These are phyloP conservation scores for Procambarus virginalis DNA, from an alignment of 1,140 invertebrate genomes.

Conservation along the genomic window DNA sequence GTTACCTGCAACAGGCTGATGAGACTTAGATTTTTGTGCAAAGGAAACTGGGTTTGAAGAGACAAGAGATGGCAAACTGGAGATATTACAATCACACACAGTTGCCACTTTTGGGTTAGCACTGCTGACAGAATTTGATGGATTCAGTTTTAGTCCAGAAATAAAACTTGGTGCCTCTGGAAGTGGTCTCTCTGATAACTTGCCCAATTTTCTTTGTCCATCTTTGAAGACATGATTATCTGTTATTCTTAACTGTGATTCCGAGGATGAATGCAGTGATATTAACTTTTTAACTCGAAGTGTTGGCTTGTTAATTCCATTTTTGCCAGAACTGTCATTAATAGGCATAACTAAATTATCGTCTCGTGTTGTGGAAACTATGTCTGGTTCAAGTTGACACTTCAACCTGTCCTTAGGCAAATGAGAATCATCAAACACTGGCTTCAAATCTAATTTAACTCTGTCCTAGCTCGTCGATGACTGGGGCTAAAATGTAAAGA, in stretches of 20 bases:
- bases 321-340: neutral
- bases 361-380: constrained; percentile 54
- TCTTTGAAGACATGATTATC: neutral
- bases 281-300: constrained; percentile 41
- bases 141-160: neutral
- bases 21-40: neutral
- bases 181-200: neutral
- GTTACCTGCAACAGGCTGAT: neutral
- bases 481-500: neutral
- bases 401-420: neutral
- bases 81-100: neutral
- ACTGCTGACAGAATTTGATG: neutral
- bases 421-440: constrained; percentile 1
- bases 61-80: neutral
- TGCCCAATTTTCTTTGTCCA: neutral
- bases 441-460: constrained; percentile 17
- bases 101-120: neutral
- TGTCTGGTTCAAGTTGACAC: constrained; percentile 44
- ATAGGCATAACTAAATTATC: neutral
- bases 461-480: neutral
- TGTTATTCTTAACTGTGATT: neutral
- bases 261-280: neutral
- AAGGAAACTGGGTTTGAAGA: neutral
- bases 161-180: neutral
- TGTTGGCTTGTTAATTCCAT: constrained; percentile 10